Percentiles rank a stretch among this genome's conserved stretches.
phyloP scores from a whole-genome alignment of 2,888 invertebrate species.

The Leucania comma region DNA sequence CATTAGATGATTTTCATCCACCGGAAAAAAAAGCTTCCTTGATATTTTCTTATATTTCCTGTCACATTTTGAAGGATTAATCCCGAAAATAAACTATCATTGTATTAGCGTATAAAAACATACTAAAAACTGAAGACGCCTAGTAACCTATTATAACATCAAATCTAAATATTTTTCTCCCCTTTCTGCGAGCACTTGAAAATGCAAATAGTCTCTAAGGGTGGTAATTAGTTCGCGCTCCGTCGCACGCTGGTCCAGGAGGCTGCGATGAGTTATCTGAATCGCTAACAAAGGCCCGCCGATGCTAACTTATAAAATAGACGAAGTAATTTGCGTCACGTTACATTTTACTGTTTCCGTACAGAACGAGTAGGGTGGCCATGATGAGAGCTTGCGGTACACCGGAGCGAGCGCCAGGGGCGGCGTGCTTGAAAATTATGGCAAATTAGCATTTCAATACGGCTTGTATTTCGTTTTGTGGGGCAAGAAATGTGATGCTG shows the following conservation, averaged over 20 bases:
- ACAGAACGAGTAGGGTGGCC: conserved; percentile 61
- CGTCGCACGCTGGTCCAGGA: conserved; percentile 20
- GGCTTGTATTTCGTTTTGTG: neutral
- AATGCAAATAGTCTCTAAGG: conserved; percentile 42
- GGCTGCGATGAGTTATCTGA: conserved; percentile 66
- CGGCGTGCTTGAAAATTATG: neutral
- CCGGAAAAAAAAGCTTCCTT: too few relatives aligned
- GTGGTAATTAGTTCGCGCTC: conserved; percentile 51
- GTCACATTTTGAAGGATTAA: too few relatives aligned
- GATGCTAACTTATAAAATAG: conserved; percentile 76
- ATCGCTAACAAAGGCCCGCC: conserved; percentile 64
- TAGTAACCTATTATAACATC: neutral
- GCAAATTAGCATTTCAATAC: neutral
- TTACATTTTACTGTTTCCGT: conserved; percentile 76
- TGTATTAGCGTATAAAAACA: neutral
- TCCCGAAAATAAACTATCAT: neutral
- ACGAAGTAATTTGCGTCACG: conserved; percentile 78
- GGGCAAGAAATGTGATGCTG: too few relatives aligned
- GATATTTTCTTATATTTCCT: too few relatives aligned
- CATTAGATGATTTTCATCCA: too few relatives aligned
- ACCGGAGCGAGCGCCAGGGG: conserved; percentile 5
- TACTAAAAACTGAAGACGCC: neutral
- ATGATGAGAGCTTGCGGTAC: conserved; percentile 18
- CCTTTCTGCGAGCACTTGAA: conserved; percentile 6
- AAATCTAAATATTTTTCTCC: conserved; percentile 7